Percentiles rank a stretch among this genome's conserved stretches.
Conservation (phyloP, 2,113 vertebrate species). For the Odobenus rosmarus region DNA sequence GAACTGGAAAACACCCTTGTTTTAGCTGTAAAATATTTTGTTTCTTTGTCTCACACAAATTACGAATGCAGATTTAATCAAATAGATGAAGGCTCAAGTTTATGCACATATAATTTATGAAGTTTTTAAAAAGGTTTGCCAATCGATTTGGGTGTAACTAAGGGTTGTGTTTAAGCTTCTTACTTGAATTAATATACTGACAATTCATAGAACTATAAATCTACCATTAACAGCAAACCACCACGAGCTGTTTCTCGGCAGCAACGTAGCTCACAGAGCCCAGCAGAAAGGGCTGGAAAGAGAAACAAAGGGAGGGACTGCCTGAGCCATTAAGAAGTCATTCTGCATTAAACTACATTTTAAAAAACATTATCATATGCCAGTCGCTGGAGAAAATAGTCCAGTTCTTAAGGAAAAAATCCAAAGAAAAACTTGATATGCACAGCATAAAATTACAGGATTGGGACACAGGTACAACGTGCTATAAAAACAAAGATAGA, state of each 20-base stretch:
- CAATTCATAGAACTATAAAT: slow-evolving; percentile 66
- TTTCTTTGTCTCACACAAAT: slow-evolving; percentile 62
- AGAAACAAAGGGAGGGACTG: neutral
- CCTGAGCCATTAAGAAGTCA: neutral
- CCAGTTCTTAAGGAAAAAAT: neutral
- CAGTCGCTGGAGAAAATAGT: neutral
- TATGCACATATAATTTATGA: slow-evolving; percentile 62
- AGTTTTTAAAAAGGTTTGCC: slow-evolving; percentile 40
- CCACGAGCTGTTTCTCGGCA: slow-evolving; percentile 10
- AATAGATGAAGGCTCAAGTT: slow-evolving; percentile 27
- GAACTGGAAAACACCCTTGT: slow-evolving; percentile 4
- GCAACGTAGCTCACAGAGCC: neutral
- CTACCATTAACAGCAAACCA: slow-evolving; percentile 47
- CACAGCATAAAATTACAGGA: neutral
- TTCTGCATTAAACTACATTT: slow-evolving; percentile 2
- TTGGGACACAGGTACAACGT: neutral
- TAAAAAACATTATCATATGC: neutral
- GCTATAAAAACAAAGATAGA: neutral
- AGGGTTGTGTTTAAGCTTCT: slow-evolving; percentile 69
- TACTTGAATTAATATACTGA: slow-evolving; percentile 68
- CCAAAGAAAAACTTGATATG: neutral
- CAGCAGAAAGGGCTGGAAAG: neutral
- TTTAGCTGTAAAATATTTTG: slow-evolving; percentile 43
- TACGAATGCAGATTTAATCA: slow-evolving; percentile 74
- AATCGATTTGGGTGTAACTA: slow-evolving; percentile 71